phyloP scores from a whole-genome alignment of 2,888 invertebrate species.

The Oeneis ivallda region DNA sequence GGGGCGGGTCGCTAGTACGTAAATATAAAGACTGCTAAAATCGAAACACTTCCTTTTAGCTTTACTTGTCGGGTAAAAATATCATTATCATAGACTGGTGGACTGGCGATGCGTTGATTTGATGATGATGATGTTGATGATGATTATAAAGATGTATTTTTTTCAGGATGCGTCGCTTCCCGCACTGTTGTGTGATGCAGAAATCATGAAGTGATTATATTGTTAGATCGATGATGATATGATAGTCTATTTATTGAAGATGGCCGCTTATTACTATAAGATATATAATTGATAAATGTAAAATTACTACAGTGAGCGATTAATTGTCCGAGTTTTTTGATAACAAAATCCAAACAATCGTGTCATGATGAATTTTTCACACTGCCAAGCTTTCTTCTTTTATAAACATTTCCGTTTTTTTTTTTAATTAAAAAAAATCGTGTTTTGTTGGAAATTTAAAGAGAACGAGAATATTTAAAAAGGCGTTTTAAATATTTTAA shows the following conservation, averaged over 20 bases:
- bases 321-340: neutral
- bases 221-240: conserved; percentile 23
- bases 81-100: no score
- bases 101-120: no score
- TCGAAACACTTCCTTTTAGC: no score
- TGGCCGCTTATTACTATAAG: conserved; percentile 37
- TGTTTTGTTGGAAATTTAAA: neutral
- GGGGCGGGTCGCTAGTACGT: no score
- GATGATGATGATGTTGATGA: no score
- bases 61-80: no score
- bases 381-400: neutral
- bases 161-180: conserved; percentile 31
- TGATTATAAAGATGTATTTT: neutral
- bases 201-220: conserved; percentile 32
- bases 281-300: conserved; percentile 31
- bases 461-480: neutral
- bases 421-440: neutral
- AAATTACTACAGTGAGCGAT: neutral
- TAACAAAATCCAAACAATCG: neutral
- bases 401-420: neutral
- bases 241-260: conserved; percentile 32
- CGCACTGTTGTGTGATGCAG: conserved; percentile 26
- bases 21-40: no score
- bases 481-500: neutral
- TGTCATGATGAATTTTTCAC: neutral